A percentile compares a stretch with the other conserved stretches of the same genome.
Conservation (phyloP, 2,888 invertebrate genomes). For the Bombylius major region DNA sequence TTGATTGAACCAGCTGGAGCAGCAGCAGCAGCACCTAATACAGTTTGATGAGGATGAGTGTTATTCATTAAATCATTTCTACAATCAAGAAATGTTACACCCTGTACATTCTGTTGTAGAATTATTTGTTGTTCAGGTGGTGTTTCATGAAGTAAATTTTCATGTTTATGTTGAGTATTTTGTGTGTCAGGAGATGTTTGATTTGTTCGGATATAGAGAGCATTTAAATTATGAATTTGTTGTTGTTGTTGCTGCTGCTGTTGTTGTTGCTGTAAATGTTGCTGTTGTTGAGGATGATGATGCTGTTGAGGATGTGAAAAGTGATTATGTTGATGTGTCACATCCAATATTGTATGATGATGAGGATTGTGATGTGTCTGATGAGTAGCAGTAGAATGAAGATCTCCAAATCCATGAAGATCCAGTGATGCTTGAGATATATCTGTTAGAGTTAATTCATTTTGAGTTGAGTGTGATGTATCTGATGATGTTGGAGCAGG, state of each 20-base stretch:
- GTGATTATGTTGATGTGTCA: constrained; percentile 7
- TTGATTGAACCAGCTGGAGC: constrained; percentile 4
- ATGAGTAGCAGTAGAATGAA: background rate
- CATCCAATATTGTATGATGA: background rate
- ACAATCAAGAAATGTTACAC: constrained; percentile 5
- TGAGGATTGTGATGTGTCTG: constrained; percentile 3
- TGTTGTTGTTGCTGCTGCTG: background rate
- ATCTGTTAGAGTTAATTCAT: constrained; percentile 8
- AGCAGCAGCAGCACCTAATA: background rate
- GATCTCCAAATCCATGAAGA: constrained; percentile 4
- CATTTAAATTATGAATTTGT: constrained; percentile 2
- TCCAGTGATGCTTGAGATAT: constrained; percentile 11
- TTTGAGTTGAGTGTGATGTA: background rate
- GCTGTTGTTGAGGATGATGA: background rate
- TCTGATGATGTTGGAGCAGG: background rate
- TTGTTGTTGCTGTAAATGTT: constrained; percentile 1
- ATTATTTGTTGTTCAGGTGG: constrained; percentile 4
- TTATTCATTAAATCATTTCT: constrained; percentile 2
- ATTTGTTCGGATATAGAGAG: constrained; percentile 3
- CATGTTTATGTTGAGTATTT: constrained; percentile 1
- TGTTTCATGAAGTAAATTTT: background rate
- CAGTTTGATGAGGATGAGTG: constrained; percentile 1
- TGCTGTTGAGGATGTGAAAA: background rate
- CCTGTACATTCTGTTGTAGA: constrained; percentile 1
- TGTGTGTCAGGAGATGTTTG: background rate